A percentile compares a stretch with the other conserved stretches of the same genome.
Evolutionary conservation across 1,140 invertebrate genomes (phyloP).

Genomic region (Drosophila fuyamai): DNA sequence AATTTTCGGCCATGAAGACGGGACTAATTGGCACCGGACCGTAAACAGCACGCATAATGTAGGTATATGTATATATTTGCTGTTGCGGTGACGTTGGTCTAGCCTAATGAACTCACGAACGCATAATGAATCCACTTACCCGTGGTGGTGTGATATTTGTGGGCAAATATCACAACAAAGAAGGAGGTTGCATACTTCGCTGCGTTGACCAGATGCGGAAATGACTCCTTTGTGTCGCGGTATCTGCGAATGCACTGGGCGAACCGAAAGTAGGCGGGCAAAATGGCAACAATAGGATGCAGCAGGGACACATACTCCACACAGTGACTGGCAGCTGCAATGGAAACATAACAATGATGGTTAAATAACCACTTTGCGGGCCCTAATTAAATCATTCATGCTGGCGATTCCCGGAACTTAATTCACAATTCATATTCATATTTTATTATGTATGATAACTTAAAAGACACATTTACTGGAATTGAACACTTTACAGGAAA

Average conservation of each 20-base stretch:
- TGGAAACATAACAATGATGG: conserved; percentile 22
- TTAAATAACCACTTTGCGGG: conserved; percentile 2
- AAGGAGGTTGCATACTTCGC: conserved; percentile 84
- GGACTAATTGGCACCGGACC: conserved; percentile 61
- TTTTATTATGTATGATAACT: too few species aligned
- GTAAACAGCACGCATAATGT: conserved; percentile 62
- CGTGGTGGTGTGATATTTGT: conserved; percentile 77
- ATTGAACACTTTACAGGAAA: too few species aligned
- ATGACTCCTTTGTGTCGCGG: conserved; percentile 93
- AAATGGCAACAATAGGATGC: conserved; percentile 93
- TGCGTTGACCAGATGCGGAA: conserved; percentile 98
- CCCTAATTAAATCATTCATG: not conserved
- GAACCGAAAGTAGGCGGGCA: conserved; percentile 99
- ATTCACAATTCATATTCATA: not conserved
- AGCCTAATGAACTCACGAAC: not conserved
- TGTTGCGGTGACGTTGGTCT: not conserved
- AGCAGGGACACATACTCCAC: conserved; percentile 87
- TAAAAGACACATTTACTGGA: too few species aligned
- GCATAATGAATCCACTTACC: conserved; percentile 61
- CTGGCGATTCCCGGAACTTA: not conserved
- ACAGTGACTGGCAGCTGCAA: conserved; percentile 87
- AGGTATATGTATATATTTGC: conserved; percentile 15
- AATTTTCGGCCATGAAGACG: conserved; percentile 51
- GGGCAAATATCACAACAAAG: conserved; percentile 84
- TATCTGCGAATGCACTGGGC: conserved; percentile 98